These are phyloP conservation scores for Corythornis madagascariensis DNA, from an alignment of 2,113 vertebrate genomes.

Conservation along the genomic window DNA sequence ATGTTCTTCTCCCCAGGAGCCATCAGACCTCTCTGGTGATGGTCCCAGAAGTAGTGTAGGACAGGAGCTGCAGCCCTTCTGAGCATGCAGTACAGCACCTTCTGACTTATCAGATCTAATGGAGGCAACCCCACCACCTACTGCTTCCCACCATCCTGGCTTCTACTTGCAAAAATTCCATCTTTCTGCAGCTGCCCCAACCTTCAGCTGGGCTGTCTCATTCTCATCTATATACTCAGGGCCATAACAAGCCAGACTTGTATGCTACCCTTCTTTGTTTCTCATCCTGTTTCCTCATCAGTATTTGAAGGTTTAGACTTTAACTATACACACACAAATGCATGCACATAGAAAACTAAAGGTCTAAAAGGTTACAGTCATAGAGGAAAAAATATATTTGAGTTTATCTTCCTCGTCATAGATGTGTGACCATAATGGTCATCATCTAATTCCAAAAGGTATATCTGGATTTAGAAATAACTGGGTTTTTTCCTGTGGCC, in stretches of 20 bases:
- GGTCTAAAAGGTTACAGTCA: not conserved
- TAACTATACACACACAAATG: not conserved
- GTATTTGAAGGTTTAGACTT: not conserved
- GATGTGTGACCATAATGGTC: not conserved
- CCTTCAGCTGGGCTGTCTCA: not conserved
- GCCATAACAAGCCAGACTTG: not conserved
- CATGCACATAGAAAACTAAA: not conserved
- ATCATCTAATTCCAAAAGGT: not conserved
- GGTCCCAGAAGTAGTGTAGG: not conserved
- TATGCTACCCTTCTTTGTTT: not conserved
- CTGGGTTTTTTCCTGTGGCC: not conserved
- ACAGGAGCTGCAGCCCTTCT: not conserved
- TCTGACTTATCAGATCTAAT: not conserved
- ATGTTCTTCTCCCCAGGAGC: not conserved
- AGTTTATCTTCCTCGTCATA: not conserved
- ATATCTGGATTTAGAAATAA: not conserved
- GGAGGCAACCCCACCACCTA: not conserved
- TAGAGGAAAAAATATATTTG: not conserved
- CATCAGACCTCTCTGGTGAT: not conserved
- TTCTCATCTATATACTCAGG: not conserved
- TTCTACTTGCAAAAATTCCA: not conserved
- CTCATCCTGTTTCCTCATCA: not conserved
- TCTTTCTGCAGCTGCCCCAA: not conserved
- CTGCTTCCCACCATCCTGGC: accelerated
- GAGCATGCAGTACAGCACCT: not conserved